A percentile compares a stretch with the other conserved stretches of the same genome.
Evolutionary conservation across 2,888 invertebrate genomes (phyloP).

Genomic region (Lathronympha strigana): DNA sequence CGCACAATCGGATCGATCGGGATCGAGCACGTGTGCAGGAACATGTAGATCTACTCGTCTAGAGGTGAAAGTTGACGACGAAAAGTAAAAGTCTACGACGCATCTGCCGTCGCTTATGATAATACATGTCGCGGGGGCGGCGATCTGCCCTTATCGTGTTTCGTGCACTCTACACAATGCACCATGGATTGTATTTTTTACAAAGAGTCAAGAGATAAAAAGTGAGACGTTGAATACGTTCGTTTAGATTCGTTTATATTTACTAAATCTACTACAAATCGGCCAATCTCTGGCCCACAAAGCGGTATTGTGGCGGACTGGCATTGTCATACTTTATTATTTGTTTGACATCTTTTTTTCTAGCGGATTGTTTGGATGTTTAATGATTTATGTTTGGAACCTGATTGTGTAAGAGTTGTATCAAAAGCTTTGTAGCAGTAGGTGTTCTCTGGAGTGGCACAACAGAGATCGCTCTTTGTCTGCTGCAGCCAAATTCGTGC

Average conservation of each 20-base stretch:
- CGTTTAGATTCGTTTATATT: constrained; percentile 64
- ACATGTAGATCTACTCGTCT: constrained; percentile 76
- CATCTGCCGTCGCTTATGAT: constrained; percentile 72
- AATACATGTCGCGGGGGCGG: constrained; percentile 63
- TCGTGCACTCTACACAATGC: constrained; percentile 56
- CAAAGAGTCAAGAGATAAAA: constrained; percentile 68
- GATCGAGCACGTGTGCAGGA: constrained; percentile 58
- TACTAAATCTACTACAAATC: constrained; percentile 73
- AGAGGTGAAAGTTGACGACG: constrained; percentile 81
- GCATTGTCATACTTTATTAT: constrained; percentile 63
- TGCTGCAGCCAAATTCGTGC: constrained; percentile 28
- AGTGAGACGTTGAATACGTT: constrained; percentile 59
- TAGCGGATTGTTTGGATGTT: constrained; percentile 55
- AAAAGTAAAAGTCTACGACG: constrained; percentile 80
- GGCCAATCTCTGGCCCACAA: constrained; percentile 59
- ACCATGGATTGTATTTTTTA: constrained; percentile 62
- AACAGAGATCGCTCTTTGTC: constrained; percentile 22
- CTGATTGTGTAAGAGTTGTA: constrained; percentile 37
- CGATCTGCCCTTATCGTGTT: constrained; percentile 66
- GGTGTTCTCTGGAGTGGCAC: constrained; percentile 33
- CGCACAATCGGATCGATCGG: constrained; percentile 67
- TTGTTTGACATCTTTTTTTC: constrained; percentile 66
- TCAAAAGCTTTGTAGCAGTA: constrained; percentile 29
- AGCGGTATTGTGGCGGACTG: constrained; percentile 37
- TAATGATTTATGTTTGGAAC: constrained; percentile 66